Evolutionary conservation across 1,140 invertebrate genomes (phyloP).

Genomic region (Aphidius gifuensis): DNA sequence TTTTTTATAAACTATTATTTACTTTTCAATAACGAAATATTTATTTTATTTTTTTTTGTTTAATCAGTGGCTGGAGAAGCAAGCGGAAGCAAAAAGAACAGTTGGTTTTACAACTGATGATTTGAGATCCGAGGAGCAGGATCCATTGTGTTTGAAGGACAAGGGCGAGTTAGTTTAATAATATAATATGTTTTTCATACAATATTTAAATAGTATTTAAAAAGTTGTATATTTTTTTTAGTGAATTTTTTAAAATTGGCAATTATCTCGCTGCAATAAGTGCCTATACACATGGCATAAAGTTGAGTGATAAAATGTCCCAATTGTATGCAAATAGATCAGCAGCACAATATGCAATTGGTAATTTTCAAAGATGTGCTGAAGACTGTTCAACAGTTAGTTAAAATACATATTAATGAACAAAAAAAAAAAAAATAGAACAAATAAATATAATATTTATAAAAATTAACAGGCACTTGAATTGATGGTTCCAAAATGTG

Average conservation of each 20-base stretch:
- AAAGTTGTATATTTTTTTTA: conserved; percentile 30
- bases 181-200: background rate
- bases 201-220: conserved; percentile 1
- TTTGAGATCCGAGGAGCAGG: conserved; percentile 75
- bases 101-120: conserved; percentile 73
- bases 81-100: conserved; percentile 68
- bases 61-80: conserved; percentile 72
- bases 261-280: conserved; percentile 79
- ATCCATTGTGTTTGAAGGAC: conserved; percentile 77
- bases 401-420: conserved; percentile 20
- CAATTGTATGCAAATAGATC: conserved; percentile 74
- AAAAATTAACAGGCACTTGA: conserved; percentile 61
- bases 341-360: conserved; percentile 70
- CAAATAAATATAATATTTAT: conserved; percentile 52
- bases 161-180: conserved; percentile 71
- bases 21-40: background rate
- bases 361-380: conserved; percentile 70
- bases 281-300: conserved; percentile 76
- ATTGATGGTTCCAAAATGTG: conserved; percentile 67
- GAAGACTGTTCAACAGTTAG: conserved; percentile 62
- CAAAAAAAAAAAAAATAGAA: conserved; percentile 26
- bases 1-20: background rate
- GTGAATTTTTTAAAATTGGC: conserved; percentile 68
- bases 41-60: conserved; percentile 13
- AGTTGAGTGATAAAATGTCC: conserved; percentile 69